phyloP scores from a whole-genome alignment of 2,888 invertebrate genomes.

The Mesoligia furuncula region DNA sequence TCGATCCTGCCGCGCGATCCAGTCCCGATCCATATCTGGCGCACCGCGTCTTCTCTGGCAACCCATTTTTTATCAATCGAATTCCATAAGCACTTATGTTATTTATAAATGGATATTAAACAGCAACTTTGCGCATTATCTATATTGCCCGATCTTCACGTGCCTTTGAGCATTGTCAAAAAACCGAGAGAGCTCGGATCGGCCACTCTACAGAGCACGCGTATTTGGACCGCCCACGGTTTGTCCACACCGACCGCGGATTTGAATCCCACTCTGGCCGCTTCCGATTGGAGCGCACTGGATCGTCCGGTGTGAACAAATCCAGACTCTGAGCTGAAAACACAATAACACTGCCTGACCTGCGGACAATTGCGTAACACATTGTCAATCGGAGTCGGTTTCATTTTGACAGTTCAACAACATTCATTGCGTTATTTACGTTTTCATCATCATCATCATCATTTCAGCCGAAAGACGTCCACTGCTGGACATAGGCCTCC shows the following conservation, averaged over 20 bases:
- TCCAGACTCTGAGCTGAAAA: background rate
- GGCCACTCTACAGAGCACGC: background rate
- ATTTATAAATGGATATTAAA: background rate
- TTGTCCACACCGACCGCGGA: background rate
- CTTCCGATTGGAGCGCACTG: background rate
- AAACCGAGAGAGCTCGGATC: background rate
- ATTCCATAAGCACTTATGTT: background rate
- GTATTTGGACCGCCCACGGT: no score
- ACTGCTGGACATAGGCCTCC: no score
- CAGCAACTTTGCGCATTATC: background rate
- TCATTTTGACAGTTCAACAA: no score
- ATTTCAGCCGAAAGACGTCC: no score
- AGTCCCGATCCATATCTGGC: background rate
- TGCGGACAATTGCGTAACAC: no score
- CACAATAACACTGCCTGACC: background rate
- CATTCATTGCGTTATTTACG: no score
- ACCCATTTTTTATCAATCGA: background rate
- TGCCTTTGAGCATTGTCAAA: no score
- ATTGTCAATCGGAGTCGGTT: no score
- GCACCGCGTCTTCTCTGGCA: background rate
- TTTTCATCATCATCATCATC: no score
- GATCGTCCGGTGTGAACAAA: background rate
- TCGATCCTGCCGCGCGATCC: background rate
- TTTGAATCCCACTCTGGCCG: background rate
- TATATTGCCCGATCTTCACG: background rate